Evolutionary conservation across 2,797 vertebrate species (phyloP).

Genomic region (Sebastes nivosus): DNA sequence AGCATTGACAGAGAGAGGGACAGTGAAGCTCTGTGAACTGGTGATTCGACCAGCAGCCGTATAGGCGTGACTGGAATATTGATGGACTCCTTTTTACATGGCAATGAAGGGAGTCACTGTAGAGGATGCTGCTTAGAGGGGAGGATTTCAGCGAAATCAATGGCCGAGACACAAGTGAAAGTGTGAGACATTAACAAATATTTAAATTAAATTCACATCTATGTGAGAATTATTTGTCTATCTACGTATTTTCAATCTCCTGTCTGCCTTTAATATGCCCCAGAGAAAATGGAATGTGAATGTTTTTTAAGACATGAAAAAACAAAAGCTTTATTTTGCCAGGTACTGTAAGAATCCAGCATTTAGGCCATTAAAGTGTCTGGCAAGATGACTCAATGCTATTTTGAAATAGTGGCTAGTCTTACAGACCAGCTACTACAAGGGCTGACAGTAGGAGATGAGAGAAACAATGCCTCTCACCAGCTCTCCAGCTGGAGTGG

Average conservation of each 20-base stretch:
- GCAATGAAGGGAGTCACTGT: constrained; percentile 71
- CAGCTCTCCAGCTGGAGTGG: constrained; percentile 77
- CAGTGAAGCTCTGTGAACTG: constrained; percentile 75
- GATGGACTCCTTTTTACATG: constrained; percentile 57
- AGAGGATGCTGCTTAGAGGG: constrained; percentile 31
- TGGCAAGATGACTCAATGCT: constrained; percentile 36
- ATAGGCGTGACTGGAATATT: constrained; percentile 66
- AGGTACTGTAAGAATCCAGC: constrained; percentile 4
- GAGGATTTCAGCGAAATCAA: constrained; percentile 17
- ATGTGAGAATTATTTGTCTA: background rate
- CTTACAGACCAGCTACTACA: constrained; percentile 44
- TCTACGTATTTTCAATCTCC: background rate
- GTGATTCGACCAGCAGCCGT: constrained; percentile 52
- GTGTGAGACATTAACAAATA: background rate
- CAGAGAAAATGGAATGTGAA: background rate
- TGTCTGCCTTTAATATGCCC: background rate
- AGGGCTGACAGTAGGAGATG: constrained; percentile 56
- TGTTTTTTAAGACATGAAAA: background rate
- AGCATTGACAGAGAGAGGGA: constrained; percentile 64
- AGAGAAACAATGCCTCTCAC: constrained; percentile 69
- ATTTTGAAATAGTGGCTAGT: constrained; percentile 45
- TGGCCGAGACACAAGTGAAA: constrained; percentile 5
- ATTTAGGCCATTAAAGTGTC: constrained; percentile 29
- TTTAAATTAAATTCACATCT: background rate
- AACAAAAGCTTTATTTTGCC: background rate